Evolutionary conservation across 1,140 invertebrate genomes (phyloP).

Genomic region (Neodiprion pinetum): DNA sequence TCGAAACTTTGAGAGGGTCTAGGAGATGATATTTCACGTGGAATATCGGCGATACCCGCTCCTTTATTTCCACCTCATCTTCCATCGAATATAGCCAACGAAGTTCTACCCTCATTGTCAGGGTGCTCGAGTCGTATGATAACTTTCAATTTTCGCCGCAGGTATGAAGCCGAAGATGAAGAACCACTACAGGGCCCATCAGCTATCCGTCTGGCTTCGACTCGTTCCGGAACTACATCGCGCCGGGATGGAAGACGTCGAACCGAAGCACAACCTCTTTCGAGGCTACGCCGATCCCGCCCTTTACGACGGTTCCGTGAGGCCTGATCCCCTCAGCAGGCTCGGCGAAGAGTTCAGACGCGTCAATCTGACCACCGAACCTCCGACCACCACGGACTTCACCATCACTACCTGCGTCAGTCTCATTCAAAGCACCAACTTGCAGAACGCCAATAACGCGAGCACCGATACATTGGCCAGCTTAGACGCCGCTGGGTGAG

Average conservation of each 20-base stretch:
- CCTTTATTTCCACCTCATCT: too few relatives aligned
- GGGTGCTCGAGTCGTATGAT: too few relatives aligned
- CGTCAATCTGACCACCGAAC: conserved; percentile 64
- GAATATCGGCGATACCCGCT: too few relatives aligned
- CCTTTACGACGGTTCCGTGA: conserved; percentile 81
- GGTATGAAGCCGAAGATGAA: conserved; percentile 89
- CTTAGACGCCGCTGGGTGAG: conserved; percentile 76
- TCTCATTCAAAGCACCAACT: conserved; percentile 61
- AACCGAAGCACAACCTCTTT: conserved; percentile 83
- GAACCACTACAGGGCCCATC: conserved; percentile 93
- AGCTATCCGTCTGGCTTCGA: conserved; percentile 92
- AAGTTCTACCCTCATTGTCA: too few relatives aligned
- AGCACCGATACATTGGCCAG: conserved; percentile 77
- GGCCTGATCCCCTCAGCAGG: conserved; percentile 77
- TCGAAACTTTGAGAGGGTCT: too few relatives aligned
- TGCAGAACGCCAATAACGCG: conserved; percentile 65
- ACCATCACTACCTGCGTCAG: conserved; percentile 65
- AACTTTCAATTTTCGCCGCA: conserved; percentile 56
- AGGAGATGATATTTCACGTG: too few relatives aligned
- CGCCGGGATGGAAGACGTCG: conserved; percentile 86
- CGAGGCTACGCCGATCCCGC: conserved; percentile 81
- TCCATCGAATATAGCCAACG: too few relatives aligned
- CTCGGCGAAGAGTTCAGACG: conserved; percentile 59
- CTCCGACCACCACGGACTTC: conserved; percentile 62
- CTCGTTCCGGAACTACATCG: conserved; percentile 92